These are phyloP conservation scores for Emydura subglobosa DNA, from an alignment of 2,113 vertebrate species.

Conservation along the genomic window DNA sequence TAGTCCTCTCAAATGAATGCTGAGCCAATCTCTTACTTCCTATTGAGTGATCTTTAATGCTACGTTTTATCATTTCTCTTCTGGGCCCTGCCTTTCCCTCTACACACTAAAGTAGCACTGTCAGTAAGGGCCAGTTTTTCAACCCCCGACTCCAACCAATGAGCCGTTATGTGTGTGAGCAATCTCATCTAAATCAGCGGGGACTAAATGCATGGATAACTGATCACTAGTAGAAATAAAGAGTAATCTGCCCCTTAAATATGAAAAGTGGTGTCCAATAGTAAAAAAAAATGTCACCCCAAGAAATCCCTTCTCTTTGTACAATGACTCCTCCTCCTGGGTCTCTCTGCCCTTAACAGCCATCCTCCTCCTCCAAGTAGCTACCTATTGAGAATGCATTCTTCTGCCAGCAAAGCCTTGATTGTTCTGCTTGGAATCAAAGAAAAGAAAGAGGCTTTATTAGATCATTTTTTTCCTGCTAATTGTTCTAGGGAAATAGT, in stretches of 20 bases:
- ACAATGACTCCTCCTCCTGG: constrained; percentile 39
- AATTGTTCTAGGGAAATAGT: constrained; percentile 32
- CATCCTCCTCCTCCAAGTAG: constrained; percentile 52
- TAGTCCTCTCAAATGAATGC: neutral
- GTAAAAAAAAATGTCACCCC: neutral
- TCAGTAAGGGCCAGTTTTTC: neutral
- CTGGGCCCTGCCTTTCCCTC: neutral
- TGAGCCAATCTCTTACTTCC: neutral
- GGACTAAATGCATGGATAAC: neutral
- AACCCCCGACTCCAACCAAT: neutral
- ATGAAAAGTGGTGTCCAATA: neutral
- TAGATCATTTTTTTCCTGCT: neutral
- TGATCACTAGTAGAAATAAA: neutral
- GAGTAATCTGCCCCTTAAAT: neutral
- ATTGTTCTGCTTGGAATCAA: constrained; percentile 43
- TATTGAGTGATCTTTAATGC: neutral
- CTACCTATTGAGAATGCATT: constrained; percentile 39
- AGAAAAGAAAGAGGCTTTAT: neutral
- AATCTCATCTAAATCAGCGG: neutral
- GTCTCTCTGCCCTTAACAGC: neutral
- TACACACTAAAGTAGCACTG: neutral
- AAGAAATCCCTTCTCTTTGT: constrained; percentile 36
- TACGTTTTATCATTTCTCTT: neutral
- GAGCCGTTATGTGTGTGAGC: neutral
- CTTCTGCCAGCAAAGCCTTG: constrained; percentile 38